Conservation (phyloP, 2,888 invertebrate genomes). For the Ormia ochracea region DNA sequence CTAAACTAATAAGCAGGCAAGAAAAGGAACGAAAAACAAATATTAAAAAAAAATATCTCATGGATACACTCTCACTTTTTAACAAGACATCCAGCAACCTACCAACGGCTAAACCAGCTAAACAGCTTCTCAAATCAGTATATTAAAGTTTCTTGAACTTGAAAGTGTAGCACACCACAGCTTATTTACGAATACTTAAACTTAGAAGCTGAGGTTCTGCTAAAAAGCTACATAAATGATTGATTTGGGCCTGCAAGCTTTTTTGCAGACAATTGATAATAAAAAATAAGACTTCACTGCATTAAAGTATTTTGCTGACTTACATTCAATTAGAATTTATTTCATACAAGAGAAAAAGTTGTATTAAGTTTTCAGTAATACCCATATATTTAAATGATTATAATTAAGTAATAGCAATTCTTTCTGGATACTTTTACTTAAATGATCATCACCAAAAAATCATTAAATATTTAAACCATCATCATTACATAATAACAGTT, state of each 20-base stretch:
- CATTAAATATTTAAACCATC: too few species aligned
- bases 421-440: too few species aligned
- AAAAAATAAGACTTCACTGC: too few species aligned
- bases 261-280: too few species aligned
- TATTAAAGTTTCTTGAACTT: slow-evolving; percentile 49
- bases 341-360: too few species aligned
- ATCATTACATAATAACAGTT: too few species aligned
- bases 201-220: background rate
- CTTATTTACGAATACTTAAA: background rate
- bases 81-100: slow-evolving; percentile 3
- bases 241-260: background rate
- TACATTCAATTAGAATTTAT: too few species aligned
- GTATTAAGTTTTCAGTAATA: too few species aligned
- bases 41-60: slow-evolving; percentile 21
- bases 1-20: slow-evolving; percentile 46
- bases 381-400: too few species aligned
- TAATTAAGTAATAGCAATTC: too few species aligned
- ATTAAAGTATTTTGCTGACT: too few species aligned
- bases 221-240: background rate
- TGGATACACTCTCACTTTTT: slow-evolving; percentile 61
- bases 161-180: slow-evolving; percentile 33
- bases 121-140: slow-evolving; percentile 25
- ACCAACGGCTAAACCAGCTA: slow-evolving; percentile 6
- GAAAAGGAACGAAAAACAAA: slow-evolving; percentile 20
- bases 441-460: too few species aligned